Conservation (phyloP, 2,888 invertebrate species). For the Aspidapion aeneum region DNA sequence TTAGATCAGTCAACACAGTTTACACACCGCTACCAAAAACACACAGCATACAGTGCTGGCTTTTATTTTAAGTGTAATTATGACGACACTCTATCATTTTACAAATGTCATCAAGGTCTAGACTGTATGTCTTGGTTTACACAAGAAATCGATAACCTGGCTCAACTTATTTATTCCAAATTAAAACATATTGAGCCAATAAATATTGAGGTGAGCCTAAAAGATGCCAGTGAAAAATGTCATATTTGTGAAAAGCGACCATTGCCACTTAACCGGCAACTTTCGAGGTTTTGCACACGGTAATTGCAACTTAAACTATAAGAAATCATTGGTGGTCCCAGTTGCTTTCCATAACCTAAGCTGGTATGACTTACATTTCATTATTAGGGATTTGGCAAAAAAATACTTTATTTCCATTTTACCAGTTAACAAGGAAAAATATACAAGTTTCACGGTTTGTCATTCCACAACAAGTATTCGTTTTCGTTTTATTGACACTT, state of each 20-base stretch:
- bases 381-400: neutral
- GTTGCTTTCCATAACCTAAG: neutral
- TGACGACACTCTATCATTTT: neutral
- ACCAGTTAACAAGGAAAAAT: too few species aligned
- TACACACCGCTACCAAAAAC: neutral
- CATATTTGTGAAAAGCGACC: conserved; percentile 28
- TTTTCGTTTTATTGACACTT: conserved; percentile 30
- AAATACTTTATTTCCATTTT: neutral
- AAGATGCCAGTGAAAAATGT: neutral
- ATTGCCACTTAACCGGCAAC: conserved; percentile 34
- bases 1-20: conserved; percentile 2
- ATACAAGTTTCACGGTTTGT: too few species aligned
- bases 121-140: conserved; percentile 30
- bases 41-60: neutral
- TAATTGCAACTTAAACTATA: neutral
- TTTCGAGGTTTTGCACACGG: conserved; percentile 32
- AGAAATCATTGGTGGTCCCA: neutral
- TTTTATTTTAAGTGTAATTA: neutral
- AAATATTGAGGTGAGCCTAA: neutral
- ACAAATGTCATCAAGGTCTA: neutral
- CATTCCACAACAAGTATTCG: conserved; percentile 5
- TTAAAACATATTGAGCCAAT: neutral
- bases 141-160: conserved; percentile 21
- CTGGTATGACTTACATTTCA: neutral
- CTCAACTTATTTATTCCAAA: conserved; percentile 3